Evolutionary conservation across 2,113 vertebrate species (phyloP), one percentile per base, ranked within the genome.

Genomic region (Aythya baeri): DNA sequence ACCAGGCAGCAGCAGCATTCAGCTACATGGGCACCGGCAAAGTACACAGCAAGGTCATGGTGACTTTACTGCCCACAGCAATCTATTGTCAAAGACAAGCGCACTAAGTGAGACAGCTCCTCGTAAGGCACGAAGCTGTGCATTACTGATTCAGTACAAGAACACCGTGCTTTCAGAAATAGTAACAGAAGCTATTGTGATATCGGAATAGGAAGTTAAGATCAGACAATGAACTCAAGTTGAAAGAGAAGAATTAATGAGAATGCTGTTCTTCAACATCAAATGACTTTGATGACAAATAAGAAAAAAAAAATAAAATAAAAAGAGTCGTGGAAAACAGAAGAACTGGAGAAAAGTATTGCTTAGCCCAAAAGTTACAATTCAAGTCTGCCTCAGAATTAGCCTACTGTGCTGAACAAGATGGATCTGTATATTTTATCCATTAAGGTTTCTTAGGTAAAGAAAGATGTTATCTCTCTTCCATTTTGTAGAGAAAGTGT

Each of bases 1-100:
- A n/a, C 3, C 0, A 0, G 34, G 23, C 58, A 88, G 61, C 1
- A 5, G 74, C 67, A 57, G 66, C 14, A 3, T 17, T 31, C 74
- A 43, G 22, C 44, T 5, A 23, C 8, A 15, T 18, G 38, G 46
- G 52, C 49, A 29, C 9, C 14, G 58, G 67, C 13, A 49, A 27
- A 16, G 36, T 2, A 8, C 2, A 11, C 20, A 49, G 73, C 73
- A 55, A 79, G 75, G n/a, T 55, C 52, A 25, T 0, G 11, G 17
- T 8, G 55, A 68, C 7, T 13, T 41, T 5, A 1, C 1, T 7
- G 54, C 36, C 49, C 2, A 0, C 62, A 71, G 57, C 52, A 75
- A n/a, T 17, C 34, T 46, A 6, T 5, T 7, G 31, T 22, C 50
- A 32, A 41, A 25, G 50, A 59, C 61, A 79, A 22, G 4, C 2